Percentiles rank a stretch among this genome's conserved stretches.
Conservation (phyloP, 2,888 invertebrate species). For the Scaeva pyrastri region DNA sequence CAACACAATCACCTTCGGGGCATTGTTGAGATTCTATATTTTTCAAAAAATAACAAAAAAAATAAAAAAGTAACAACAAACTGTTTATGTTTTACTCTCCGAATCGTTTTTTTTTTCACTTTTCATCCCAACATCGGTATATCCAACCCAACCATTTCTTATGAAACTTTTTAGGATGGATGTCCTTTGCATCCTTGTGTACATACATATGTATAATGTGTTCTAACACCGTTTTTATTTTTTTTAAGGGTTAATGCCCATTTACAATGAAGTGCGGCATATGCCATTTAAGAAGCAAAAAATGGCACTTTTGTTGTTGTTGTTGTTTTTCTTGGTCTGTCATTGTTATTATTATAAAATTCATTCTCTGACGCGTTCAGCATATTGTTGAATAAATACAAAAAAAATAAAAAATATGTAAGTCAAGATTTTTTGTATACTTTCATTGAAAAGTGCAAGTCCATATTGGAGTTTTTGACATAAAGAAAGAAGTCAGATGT, state of each 20-base stretch:
- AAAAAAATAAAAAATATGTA: conserved; percentile 32
- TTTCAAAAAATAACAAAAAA: background rate
- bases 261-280: conserved; percentile 63
- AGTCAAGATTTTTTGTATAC: conserved; percentile 62
- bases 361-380: conserved; percentile 25
- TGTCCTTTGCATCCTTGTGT: conserved; percentile 41
- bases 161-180: conserved; percentile 21
- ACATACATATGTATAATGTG: background rate
- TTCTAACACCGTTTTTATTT: background rate
- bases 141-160: background rate
- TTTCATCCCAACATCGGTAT: conserved; percentile 9
- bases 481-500: conserved; percentile 13
- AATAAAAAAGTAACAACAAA: background rate
- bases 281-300: conserved; percentile 60
- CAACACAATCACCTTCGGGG: conserved; percentile 69
- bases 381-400: conserved; percentile 16
- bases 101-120: conserved; percentile 35
- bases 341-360: conserved; percentile 10
- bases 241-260: conserved; percentile 69
- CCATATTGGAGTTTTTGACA: conserved; percentile 24
- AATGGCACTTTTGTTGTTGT: conserved; percentile 49
- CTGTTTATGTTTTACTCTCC: conserved; percentile 40
- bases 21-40: conserved; percentile 59
- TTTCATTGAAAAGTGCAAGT: conserved; percentile 68
- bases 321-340: conserved; percentile 23